Conservation (phyloP, 1,140 invertebrate genomes). For the Proales similis region DNA sequence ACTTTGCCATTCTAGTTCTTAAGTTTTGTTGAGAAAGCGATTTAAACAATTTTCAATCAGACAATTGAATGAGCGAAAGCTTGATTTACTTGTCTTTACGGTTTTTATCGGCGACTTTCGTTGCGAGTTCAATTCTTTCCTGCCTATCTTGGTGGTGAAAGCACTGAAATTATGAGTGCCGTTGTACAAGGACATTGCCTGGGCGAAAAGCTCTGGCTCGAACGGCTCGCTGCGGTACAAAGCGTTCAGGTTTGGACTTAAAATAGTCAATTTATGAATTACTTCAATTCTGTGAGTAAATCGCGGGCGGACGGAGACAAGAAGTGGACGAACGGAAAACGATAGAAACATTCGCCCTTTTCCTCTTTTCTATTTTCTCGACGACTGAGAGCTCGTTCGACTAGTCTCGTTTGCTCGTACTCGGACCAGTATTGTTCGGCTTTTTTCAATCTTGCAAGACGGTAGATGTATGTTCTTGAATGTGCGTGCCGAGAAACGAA, state of each 20-base stretch:
- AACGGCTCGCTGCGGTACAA: conserved; percentile 11
- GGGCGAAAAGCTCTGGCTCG: conserved; percentile 12
- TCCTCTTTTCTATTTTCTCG: no score
- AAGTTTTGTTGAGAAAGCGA: no score
- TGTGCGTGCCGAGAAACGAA: conserved; percentile 32
- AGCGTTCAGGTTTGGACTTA: background rate
- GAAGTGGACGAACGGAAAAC: conserved; percentile 10
- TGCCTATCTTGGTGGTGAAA: conserved; percentile 32
- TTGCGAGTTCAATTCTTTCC: conserved; percentile 11
- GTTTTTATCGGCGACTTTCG: conserved; percentile 20
- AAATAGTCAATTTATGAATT: background rate
- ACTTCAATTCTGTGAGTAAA: conserved; percentile 24
- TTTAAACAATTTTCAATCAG: background rate
- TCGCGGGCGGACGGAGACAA: background rate
- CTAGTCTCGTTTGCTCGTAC: conserved; percentile 2
- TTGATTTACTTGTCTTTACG: conserved; percentile 16
- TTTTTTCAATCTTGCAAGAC: conserved; percentile 14
- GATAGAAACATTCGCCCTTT: conserved; percentile 1
- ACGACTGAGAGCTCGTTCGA: conserved; percentile 5
- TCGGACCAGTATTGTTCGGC: conserved; percentile 12
- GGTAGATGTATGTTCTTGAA: conserved; percentile 31
- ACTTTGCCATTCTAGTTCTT: no score
- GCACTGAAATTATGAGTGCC: conserved; percentile 34
- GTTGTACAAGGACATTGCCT: conserved; percentile 22
- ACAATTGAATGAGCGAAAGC: background rate